These are phyloP conservation scores for Miltochrista miniata DNA, from an alignment of 2,888 invertebrate genomes.

Conservation along the genomic window DNA sequence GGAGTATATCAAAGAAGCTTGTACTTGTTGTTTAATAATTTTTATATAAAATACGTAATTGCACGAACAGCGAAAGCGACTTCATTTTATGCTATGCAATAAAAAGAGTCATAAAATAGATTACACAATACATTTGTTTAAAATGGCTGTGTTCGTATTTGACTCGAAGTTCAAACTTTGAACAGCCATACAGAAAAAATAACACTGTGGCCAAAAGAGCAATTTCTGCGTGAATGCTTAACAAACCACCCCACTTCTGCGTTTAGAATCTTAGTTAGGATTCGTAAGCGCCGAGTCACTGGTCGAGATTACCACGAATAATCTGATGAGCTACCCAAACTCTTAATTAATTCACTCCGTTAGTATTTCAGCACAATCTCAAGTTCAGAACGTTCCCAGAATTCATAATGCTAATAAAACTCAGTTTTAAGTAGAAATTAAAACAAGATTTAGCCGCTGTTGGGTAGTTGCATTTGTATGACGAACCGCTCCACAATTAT, in stretches of 20 bases:
- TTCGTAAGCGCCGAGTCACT: not conserved
- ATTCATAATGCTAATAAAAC: conserved; percentile 51
- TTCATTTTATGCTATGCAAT: no score
- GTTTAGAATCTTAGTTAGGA: not conserved
- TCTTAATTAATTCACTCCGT: conserved; percentile 10
- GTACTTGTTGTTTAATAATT: no score
- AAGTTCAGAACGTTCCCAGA: conserved; percentile 22
- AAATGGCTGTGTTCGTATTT: no score
- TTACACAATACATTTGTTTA: no score
- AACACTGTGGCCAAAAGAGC: no score
- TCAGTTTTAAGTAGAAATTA: conserved; percentile 54
- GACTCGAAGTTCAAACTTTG: no score
- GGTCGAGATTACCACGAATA: conserved; percentile 6
- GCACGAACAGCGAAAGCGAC: no score
- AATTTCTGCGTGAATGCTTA: not conserved
- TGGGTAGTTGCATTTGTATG: conserved; percentile 49
- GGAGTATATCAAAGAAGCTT: no score
- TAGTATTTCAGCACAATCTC: conserved; percentile 12
- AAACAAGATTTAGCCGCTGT: conserved; percentile 53
- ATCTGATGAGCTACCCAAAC: conserved; percentile 4
- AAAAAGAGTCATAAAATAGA: no score
- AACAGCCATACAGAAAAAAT: no score
- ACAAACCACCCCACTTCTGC: not conserved
- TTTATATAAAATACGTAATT: no score
- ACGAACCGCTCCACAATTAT: conserved; percentile 27